Percentiles rank a stretch among this genome's conserved stretches.
Evolutionary conservation across 2,113 vertebrate species (phyloP).

Genomic region (Vombatus ursinus): DNA sequence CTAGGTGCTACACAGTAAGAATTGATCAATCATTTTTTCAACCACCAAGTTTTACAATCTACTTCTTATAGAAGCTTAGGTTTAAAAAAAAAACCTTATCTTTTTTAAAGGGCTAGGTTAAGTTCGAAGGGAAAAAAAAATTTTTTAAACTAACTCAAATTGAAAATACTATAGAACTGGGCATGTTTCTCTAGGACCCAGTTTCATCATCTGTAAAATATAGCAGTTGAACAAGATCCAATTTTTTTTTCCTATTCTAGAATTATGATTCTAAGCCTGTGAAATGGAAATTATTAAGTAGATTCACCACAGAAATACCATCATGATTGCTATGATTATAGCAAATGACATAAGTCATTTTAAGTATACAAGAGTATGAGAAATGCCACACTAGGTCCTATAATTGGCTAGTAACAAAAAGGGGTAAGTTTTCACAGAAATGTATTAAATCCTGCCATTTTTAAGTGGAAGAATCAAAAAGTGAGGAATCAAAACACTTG

Average conservation of each 20-base stretch:
- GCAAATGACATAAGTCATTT: background rate
- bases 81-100: too few species aligned
- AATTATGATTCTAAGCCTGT: background rate
- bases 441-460: background rate
- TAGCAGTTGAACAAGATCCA: background rate
- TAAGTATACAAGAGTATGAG: background rate
- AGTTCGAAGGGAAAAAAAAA: background rate
- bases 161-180: too few species aligned
- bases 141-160: too few species aligned
- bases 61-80: background rate
- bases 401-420: background rate
- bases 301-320: conserved; percentile 31
- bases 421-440: background rate
- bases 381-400: background rate
- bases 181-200: background rate
- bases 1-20: background rate
- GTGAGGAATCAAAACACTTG: background rate
- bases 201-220: background rate
- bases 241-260: background rate
- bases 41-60: background rate
- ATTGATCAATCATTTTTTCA: background rate
- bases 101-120: background rate
- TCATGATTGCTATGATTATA: background rate
- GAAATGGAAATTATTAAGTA: background rate
- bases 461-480: background rate